Conservation (phyloP, 2,888 invertebrate species). For the Anticlea derivata region DNA sequence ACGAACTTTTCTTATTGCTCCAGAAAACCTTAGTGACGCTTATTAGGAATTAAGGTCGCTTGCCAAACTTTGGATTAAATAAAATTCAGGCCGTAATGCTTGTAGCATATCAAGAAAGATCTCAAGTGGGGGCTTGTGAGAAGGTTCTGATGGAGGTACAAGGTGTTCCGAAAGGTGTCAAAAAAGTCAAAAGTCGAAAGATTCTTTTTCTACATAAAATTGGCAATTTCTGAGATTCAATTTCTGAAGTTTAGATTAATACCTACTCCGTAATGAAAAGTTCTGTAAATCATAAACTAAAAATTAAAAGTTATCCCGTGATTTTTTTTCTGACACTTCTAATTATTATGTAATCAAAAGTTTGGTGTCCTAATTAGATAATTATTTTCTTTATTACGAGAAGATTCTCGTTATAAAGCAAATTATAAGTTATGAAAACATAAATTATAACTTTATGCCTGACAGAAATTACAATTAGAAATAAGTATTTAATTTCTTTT, state of each 20-base stretch:
- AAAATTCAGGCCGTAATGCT: not conserved
- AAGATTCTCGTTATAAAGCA: not conserved
- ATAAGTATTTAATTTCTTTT: too few relatives aligned
- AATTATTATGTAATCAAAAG: slow-evolving; percentile 7
- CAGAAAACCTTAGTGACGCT: not conserved
- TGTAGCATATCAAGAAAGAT: too few relatives aligned
- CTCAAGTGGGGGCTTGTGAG: too few relatives aligned
- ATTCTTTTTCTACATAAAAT: too few relatives aligned
- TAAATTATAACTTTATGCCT: not conserved
- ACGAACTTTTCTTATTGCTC: slow-evolving; percentile 6
- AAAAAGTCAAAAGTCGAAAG: too few relatives aligned
- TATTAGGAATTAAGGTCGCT: not conserved
- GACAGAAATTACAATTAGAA: not conserved
- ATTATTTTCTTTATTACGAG: slow-evolving; percentile 2
- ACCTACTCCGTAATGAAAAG: too few relatives aligned
- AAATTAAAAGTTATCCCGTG: too few relatives aligned
- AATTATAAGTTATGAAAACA: slow-evolving; percentile 3
- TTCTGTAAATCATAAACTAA: too few relatives aligned
- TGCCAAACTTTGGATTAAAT: not conserved
- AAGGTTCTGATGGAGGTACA: too few relatives aligned
- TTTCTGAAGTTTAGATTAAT: too few relatives aligned
- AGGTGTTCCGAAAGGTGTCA: too few relatives aligned
- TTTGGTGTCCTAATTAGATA: not conserved
- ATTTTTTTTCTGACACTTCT: not conserved
- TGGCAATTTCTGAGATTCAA: too few relatives aligned